These are phyloP conservation scores for Amphiprion clarkii DNA, from an alignment of 2,797 vertebrate genomes.

Conservation along the genomic window DNA sequence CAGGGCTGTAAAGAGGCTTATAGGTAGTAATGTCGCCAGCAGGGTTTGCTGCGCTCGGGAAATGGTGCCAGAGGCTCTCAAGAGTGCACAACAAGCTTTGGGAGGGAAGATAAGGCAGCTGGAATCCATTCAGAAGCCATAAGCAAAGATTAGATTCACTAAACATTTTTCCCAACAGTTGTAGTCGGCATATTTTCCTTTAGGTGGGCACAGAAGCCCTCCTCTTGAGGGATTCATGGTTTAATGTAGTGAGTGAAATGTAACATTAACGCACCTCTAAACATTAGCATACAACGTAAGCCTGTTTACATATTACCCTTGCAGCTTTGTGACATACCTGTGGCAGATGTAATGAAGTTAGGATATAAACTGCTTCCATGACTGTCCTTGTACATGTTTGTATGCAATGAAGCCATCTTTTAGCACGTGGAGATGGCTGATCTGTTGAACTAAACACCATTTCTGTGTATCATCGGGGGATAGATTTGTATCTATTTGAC, in stretches of 20 bases:
- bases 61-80: constrained; percentile 55
- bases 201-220: constrained; percentile 35
- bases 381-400: background rate
- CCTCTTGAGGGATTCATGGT: constrained; percentile 30
- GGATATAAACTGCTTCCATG: background rate
- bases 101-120: constrained; percentile 63
- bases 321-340: background rate
- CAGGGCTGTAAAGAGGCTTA: constrained; percentile 77
- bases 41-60: constrained; percentile 64
- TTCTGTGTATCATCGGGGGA: background rate
- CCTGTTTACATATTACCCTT: constrained; percentile 44
- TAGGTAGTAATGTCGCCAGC: constrained; percentile 71
- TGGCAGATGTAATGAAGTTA: constrained; percentile 9
- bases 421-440: too few species aligned
- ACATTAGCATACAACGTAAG: constrained; percentile 29
- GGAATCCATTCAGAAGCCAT: constrained; percentile 67
- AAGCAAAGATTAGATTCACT: constrained; percentile 70
- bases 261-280: constrained; percentile 35
- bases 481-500: background rate
- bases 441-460: background rate
- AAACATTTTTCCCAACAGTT: constrained; percentile 58
- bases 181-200: constrained; percentile 25
- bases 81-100: constrained; percentile 63
- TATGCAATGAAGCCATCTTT: background rate
- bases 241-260: constrained; percentile 51